phyloP scores from a whole-genome alignment of 2,888 invertebrate genomes.

The Seira sanloemensis region DNA sequence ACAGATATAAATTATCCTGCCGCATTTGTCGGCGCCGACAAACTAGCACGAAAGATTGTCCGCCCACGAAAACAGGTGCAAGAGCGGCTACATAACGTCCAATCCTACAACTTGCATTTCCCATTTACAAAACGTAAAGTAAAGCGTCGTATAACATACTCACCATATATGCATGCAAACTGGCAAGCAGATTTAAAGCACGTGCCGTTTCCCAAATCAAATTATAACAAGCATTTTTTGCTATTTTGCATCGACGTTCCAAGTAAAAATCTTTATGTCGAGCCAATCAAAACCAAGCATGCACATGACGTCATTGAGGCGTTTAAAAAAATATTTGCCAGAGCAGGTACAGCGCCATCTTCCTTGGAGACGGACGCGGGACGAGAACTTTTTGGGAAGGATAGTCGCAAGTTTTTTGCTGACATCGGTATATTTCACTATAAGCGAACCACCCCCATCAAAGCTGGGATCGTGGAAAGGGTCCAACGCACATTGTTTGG shows the following conservation, averaged over 20 bases:
- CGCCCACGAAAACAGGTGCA: not conserved
- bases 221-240: constrained; percentile 54
- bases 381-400: not conserved
- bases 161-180: not conserved
- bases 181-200: not conserved
- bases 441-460: not conserved
- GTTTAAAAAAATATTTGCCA: not conserved
- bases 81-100: not conserved
- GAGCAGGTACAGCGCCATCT: too few species aligned
- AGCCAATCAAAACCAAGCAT: not conserved
- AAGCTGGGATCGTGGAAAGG: not conserved
- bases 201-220: constrained; percentile 30
- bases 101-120: not conserved
- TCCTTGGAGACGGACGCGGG: not conserved
- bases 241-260: constrained; percentile 61
- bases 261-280: not conserved
- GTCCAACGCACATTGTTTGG: not conserved
- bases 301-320: not conserved
- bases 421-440: not conserved
- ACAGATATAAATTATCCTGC: not conserved
- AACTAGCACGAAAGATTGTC: not conserved
- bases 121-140: not conserved
- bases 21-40: not conserved
- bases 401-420: too few species aligned
- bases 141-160: not conserved